A percentile compares a stretch with the other conserved stretches of the same genome.
Evolutionary conservation across 2,113 vertebrate species (phyloP).

Genomic region (Callipepla californica): DNA sequence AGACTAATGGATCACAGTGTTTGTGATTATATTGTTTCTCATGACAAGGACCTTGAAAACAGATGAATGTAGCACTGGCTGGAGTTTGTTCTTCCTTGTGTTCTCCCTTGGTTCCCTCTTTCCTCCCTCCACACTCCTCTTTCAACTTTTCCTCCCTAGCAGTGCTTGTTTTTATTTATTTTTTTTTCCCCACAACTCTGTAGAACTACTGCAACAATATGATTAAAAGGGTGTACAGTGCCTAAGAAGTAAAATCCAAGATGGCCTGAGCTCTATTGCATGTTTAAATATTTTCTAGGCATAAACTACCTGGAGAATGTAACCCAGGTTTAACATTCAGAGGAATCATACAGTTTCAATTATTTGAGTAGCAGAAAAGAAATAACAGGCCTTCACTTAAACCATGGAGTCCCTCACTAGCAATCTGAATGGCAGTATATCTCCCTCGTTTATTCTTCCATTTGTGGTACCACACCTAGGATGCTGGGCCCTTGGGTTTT

Average conservation of each 20-base stretch:
- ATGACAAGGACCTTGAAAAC: not conserved
- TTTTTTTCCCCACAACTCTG: not conserved
- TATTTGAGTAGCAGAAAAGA: not conserved
- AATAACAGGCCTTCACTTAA: not conserved
- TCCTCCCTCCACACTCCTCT: not conserved
- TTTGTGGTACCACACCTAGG: not conserved
- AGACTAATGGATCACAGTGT: not conserved
- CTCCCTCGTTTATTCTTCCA: not conserved
- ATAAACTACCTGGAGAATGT: not conserved
- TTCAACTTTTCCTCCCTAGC: not conserved
- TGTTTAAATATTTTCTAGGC: not conserved
- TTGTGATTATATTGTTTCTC: not conserved
- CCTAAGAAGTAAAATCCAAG: not conserved
- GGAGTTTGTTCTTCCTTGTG: not conserved
- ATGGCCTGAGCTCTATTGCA: not conserved
- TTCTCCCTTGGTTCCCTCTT: not conserved
- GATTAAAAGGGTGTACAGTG: not conserved
- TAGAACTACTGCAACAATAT: not conserved
- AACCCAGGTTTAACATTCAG: not conserved
- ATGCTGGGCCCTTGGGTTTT: accelerated
- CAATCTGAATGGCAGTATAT: not conserved
- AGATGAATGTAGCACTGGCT: not conserved
- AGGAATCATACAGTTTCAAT: not conserved
- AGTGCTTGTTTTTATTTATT: not conserved
- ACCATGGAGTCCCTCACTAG: not conserved